These are phyloP conservation scores for Phycodurus eques DNA, from an alignment of 2,113 vertebrate species.

Conservation along the genomic window DNA sequence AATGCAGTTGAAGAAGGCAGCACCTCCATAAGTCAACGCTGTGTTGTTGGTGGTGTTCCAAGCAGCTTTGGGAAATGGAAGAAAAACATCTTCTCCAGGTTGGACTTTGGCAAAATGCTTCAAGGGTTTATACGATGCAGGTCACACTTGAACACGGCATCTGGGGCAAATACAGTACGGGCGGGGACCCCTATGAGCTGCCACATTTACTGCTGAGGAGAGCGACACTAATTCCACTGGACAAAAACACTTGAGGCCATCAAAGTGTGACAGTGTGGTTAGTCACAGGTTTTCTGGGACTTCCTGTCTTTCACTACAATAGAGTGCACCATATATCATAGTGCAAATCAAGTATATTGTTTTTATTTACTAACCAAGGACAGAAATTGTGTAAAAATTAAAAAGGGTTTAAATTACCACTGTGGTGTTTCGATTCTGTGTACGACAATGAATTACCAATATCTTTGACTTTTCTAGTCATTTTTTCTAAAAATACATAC, in stretches of 20 bases:
- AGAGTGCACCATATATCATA: conserved; percentile 42
- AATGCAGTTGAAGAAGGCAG: not conserved
- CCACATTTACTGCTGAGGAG: not conserved
- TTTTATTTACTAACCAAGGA: conserved; percentile 30
- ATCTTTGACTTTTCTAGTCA: conserved; percentile 35
- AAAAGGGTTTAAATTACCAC: conserved; percentile 61
- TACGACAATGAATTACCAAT: conserved; percentile 57
- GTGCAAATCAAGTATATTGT: conserved; percentile 58
- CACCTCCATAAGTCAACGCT: not conserved
- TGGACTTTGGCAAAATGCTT: conserved; percentile 59
- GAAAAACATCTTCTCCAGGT: conserved; percentile 21
- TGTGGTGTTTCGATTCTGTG: conserved; percentile 52
- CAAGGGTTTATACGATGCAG: conserved; percentile 19
- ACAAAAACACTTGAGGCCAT: not conserved
- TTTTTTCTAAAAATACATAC: conserved; percentile 65
- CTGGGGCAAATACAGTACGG: not conserved
- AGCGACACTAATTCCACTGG: not conserved
- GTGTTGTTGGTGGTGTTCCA: not conserved
- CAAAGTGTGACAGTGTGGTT: conserved; percentile 16
- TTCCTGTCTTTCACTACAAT: conserved; percentile 35
- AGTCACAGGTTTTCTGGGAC: conserved; percentile 44
- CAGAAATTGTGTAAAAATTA: conserved; percentile 58
- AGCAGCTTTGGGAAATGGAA: conserved; percentile 39
- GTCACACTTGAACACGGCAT: not conserved
- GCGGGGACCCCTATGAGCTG: not conserved